Evolutionary conservation across 2,113 vertebrate species (phyloP).

Genomic region (Rutilus rutilus): DNA sequence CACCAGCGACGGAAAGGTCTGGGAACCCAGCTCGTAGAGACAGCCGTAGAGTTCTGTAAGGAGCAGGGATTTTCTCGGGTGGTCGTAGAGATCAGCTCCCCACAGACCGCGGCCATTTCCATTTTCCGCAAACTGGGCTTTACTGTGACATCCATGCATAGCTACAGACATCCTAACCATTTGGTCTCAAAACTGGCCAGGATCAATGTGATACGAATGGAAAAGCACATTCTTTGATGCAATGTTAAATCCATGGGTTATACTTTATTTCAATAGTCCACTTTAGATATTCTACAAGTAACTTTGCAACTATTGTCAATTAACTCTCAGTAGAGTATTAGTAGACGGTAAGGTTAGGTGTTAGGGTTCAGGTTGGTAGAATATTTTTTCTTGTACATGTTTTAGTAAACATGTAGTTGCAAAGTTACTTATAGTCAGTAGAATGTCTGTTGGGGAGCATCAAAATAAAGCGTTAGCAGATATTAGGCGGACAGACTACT

Average conservation of each 20-base stretch:
- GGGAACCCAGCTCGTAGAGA: constrained; percentile 59
- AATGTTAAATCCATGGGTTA: background rate
- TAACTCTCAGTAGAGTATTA: too few relatives aligned
- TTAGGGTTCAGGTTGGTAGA: too few relatives aligned
- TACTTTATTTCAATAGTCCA: too few relatives aligned
- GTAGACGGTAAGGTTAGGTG: too few relatives aligned
- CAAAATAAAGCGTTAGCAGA: too few relatives aligned
- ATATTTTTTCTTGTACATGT: too few relatives aligned
- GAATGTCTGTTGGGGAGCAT: too few relatives aligned
- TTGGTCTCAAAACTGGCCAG: constrained; percentile 67
- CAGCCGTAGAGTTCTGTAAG: constrained; percentile 70
- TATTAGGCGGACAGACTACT: too few relatives aligned
- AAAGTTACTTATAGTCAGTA: too few relatives aligned
- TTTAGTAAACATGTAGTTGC: too few relatives aligned
- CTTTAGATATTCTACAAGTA: too few relatives aligned
- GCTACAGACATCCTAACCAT: constrained; percentile 61
- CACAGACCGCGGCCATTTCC: constrained; percentile 61
- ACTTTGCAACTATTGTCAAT: too few relatives aligned
- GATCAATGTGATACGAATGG: constrained; percentile 68
- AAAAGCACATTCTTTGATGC: constrained; percentile 63
- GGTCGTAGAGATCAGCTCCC: constrained; percentile 63
- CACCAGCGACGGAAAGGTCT: constrained; percentile 57
- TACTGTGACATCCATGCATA: constrained; percentile 59
- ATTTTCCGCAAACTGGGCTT: constrained; percentile 67
- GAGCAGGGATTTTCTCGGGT: constrained; percentile 61